Conservation (phyloP, 2,797 vertebrate species). For the Danio albolineatus region DNA sequence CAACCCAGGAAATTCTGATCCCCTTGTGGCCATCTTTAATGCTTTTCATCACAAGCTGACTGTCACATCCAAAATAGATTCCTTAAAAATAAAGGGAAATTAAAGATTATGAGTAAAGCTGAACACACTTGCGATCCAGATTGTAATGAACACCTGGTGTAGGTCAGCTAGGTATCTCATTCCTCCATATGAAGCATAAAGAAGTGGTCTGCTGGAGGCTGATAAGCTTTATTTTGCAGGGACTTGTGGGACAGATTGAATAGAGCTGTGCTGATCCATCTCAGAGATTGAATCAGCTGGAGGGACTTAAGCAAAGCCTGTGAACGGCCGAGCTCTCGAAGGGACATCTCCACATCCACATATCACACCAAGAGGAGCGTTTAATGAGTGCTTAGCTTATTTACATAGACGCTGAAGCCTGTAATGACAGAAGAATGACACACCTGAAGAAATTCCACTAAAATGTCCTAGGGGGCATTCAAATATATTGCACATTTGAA, state of each 20-base stretch:
- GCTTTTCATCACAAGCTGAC: slow-evolving; percentile 7
- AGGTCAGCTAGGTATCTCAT: slow-evolving; percentile 28
- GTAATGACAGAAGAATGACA: neutral
- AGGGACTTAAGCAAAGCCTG: slow-evolving; percentile 24
- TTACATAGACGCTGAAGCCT: slow-evolving; percentile 20
- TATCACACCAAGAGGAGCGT: neutral
- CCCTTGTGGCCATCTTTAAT: neutral
- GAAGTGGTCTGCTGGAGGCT: slow-evolving; percentile 40
- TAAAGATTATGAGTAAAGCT: slow-evolving; percentile 10
- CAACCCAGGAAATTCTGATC: neutral
- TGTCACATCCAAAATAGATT: neutral
- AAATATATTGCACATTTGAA: neutral
- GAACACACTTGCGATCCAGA: slow-evolving; percentile 6
- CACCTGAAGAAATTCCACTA: neutral
- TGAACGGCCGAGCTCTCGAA: slow-evolving; percentile 40
- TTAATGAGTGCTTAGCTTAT: slow-evolving; percentile 22
- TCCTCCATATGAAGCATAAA: slow-evolving; percentile 32
- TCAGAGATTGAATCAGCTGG: slow-evolving; percentile 53
- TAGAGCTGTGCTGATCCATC: slow-evolving; percentile 48
- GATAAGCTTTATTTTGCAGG: slow-evolving; percentile 42
- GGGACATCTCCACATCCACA: neutral
- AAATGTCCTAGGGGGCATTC: slow-evolving; percentile 15
- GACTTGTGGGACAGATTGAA: slow-evolving; percentile 48
- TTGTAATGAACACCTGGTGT: slow-evolving; percentile 17
- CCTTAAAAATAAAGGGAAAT: neutral